phyloP scores from a whole-genome alignment of 2,888 invertebrate genomes.

The Lypha dubia region DNA sequence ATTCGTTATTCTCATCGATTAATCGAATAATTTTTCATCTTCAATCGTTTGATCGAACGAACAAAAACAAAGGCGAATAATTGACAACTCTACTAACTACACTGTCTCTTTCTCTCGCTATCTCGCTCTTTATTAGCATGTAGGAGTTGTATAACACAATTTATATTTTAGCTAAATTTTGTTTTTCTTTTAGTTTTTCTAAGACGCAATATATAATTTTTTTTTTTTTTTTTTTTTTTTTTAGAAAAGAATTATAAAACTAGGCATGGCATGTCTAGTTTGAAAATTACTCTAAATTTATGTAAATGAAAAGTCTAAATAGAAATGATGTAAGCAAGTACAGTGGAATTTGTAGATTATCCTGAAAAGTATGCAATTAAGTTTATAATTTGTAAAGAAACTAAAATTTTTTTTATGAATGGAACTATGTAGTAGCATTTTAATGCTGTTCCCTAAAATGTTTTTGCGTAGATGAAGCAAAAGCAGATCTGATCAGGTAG shows the following conservation, averaged over 20 bases:
- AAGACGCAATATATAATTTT: constrained; percentile 43
- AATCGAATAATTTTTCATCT: no score
- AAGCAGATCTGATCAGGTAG: no score
- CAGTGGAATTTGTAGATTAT: neutral
- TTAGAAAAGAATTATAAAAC: constrained; percentile 49
- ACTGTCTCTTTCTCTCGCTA: no score
- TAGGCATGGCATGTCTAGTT: constrained; percentile 55
- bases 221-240: no score
- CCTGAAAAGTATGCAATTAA: neutral
- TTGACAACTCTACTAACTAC: no score
- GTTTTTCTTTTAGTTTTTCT: constrained; percentile 16
- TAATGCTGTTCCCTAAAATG: no score
- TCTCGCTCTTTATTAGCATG: neutral
- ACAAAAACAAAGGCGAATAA: no score
- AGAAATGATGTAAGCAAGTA: neutral
- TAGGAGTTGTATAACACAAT: constrained; percentile 20
- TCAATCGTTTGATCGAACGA: no score
- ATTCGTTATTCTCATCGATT: no score
- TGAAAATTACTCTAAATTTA: constrained; percentile 14
- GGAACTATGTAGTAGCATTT: no score
- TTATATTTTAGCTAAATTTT: constrained; percentile 30
- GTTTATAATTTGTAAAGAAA: neutral
- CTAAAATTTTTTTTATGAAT: no score
- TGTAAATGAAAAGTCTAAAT: constrained; percentile 15
- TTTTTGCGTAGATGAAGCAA: no score